Conservation (phyloP, 2,888 invertebrate genomes). For the Amphipoea oculea region DNA sequence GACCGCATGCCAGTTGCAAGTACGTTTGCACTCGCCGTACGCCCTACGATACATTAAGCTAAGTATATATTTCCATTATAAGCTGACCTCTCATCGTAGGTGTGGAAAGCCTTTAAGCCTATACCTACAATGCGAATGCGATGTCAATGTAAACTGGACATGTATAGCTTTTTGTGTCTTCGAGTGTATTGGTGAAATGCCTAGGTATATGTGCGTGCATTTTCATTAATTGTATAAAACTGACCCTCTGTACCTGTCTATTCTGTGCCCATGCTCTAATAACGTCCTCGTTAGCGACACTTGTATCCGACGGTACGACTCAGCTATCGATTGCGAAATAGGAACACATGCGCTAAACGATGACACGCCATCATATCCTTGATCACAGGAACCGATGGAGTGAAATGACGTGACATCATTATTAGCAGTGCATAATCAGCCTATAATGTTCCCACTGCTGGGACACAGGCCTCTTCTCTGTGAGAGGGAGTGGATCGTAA, state of each 20-base stretch:
- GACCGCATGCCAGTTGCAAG: background rate
- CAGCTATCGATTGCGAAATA: constrained; percentile 27
- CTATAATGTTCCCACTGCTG: too few relatives aligned
- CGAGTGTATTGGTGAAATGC: too few relatives aligned
- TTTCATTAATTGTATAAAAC: background rate
- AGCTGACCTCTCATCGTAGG: background rate
- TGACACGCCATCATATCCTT: constrained; percentile 33
- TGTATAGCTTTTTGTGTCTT: background rate
- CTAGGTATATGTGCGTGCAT: background rate
- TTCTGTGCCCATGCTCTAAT: constrained; percentile 42
- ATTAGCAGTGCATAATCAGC: background rate
- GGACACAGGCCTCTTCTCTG: too few relatives aligned
- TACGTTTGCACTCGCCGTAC: background rate
- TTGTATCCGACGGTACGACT: constrained; percentile 51
- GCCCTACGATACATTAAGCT: background rate
- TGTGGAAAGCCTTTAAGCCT: background rate
- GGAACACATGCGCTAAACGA: constrained; percentile 45
- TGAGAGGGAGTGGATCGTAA: too few relatives aligned
- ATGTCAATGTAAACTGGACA: background rate
- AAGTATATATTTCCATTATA: background rate
- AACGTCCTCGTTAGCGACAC: constrained; percentile 62
- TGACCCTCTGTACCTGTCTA: constrained; percentile 7
- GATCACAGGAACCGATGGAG: background rate
- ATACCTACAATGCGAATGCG: background rate
- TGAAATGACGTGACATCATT: too few relatives aligned